Evolutionary conservation across 1,140 invertebrate genomes (phyloP), one percentile per base, ranked within the genome.

Genomic region (Listronotus oregonensis): DNA sequence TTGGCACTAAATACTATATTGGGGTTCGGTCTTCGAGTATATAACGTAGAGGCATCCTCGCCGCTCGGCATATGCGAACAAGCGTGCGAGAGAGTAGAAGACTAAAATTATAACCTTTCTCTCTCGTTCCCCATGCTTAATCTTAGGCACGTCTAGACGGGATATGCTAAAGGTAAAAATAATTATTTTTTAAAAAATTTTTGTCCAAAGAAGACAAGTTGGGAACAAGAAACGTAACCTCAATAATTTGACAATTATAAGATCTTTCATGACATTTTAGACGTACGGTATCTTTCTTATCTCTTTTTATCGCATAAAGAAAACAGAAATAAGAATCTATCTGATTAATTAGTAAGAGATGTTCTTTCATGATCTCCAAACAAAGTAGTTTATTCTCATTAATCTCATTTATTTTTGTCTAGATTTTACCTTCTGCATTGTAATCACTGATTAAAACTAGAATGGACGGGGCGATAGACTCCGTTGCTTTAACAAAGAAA

Each of bases 241-340:
- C 43, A 44, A 44, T 14, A 1, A 8, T 44, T 44, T 44, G 43
- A 44, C 43, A 44, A 18, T 11, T 44, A 4, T 4, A 37, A 37
- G 11, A 37, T 37, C 8, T 37, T 37, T 37, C 14, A 8, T 7
- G 7, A 44, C 14, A 15, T 14, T 44, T 44, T n/a, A 14, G 43
- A 44, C 43, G n/a, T 15, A 44, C 43, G n/a, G 2, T 44, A 44
- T 44, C 43, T 49, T 27, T 21, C 46, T 21, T 49, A 49, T 49
- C 46, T 49, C 46, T 49, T 17, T 49, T 49, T 49, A 49, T 49
- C 8, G 10, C 46, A 49, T 7, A 49, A 49, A 27, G 18, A 49
- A 18, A 49, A 49, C 18, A 21, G 4, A 27, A 21, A 18, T 21
- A 15, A 21, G 3, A 8, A 15, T n/a, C 5, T 15, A 1, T 11